Evolutionary conservation across 2,888 invertebrate species (phyloP).

Genomic region (Perizoma affinitatum): DNA sequence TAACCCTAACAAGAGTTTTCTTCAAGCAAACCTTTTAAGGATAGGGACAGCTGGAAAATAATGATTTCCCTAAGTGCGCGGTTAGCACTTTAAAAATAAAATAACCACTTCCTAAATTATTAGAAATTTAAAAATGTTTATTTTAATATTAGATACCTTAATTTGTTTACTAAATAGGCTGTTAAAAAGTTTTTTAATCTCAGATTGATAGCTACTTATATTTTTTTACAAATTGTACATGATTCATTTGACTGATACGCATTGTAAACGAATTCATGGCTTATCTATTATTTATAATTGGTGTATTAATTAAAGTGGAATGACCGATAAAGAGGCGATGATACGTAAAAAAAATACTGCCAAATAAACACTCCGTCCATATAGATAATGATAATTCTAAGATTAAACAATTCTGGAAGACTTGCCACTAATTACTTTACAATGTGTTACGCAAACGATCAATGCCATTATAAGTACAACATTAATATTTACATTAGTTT

Average conservation of each 20-base stretch:
- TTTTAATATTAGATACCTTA: background rate
- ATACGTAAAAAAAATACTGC: background rate
- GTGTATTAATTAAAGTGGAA: too few relatives aligned
- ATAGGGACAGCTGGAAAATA: too few relatives aligned
- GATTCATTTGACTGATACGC: background rate
- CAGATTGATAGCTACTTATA: background rate
- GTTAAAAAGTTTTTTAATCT: background rate
- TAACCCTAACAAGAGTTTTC: too few relatives aligned
- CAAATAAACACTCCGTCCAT: constrained; percentile 6
- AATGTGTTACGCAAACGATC: constrained; percentile 1
- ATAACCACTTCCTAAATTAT: background rate
- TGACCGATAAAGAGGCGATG: too few relatives aligned
- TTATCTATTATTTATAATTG: too few relatives aligned
- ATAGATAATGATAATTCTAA: too few relatives aligned
- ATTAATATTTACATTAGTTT: constrained; percentile 19
- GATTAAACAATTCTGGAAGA: background rate
- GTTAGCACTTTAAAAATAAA: too few relatives aligned
- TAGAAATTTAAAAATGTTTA: constrained; percentile 7
- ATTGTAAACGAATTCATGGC: background rate
- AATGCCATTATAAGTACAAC: constrained; percentile 37
- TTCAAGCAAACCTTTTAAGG: too few relatives aligned
- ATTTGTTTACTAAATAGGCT: background rate
- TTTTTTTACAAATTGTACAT: background rate
- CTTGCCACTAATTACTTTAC: background rate
- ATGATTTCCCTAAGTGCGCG: too few relatives aligned